Base-by-base conservation (phyloP, 2,888 invertebrate genomes). In the Yponomeuta evonymella region DNA sequence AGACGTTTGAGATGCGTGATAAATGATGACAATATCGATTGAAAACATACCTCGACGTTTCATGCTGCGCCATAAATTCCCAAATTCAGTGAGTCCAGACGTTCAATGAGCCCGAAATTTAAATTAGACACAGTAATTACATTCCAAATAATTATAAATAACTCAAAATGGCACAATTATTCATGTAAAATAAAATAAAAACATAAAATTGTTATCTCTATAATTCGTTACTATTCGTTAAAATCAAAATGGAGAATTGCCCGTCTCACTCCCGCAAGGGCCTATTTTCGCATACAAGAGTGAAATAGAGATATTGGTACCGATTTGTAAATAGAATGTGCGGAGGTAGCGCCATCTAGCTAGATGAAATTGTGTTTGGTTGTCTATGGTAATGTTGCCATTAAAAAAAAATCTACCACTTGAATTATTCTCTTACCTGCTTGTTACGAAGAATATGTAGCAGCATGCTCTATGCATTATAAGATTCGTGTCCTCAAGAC, bases 211-310 rank as follows among this genome's bases (percentile, higher is more conserved):
- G 81, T 82, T 84, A 81, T 84, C 84, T 86, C 84, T 88, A 88
- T 89, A 84, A 86, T 87, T 87, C 91, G 92, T 91, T 91, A 90
- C 78, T 86, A 86, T 86, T 86, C 91, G 92, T 92, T 92, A 91
- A 81, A 89, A 84, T 89, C 87, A 90, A 92, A 91, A 81, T 80
- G 75, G 79, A 78, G 78, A 74, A 75, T 83, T 69, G 64, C 71
- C 76, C 77, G 6, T 86, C 80, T 81, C 82, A 78, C 72, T 81
- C 79, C 72, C 33, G 48, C 75, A n/a, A n/a, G 67, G 2, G 2
- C 0, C 9, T 70, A 73, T 58, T 23, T 29, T 10, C 23, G 6
- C 64, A 69, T 29, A 82, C 70, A 43, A 73, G 78, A 90, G 78
- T 79, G 86, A 87, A 87, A 86, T 33, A 78, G 72, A 79, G 73